A percentile compares a stretch with the other conserved stretches of the same genome.
Evolutionary conservation across 2,797 vertebrate species (phyloP).

Genomic region (Glossophaga mutica): DNA sequence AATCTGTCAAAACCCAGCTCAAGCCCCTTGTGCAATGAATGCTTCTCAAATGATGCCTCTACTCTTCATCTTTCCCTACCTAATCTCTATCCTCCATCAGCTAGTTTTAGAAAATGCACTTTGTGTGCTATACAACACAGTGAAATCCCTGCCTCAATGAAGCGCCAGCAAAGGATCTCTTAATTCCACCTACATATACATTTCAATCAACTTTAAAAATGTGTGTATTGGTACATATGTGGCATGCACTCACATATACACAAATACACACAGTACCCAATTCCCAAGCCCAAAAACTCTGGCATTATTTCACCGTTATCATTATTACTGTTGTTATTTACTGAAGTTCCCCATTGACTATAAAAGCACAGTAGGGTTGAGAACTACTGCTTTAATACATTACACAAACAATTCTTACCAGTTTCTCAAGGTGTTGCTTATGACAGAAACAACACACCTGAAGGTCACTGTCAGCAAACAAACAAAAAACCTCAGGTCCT

Average conservation of each 20-base stretch:
- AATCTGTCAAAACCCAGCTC: not conserved
- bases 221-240: not conserved
- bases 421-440: not conserved
- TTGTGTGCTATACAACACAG: not conserved
- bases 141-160: not conserved
- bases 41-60: not conserved
- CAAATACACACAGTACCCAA: not conserved
- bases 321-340: not conserved
- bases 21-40: not conserved
- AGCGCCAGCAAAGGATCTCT: not conserved
- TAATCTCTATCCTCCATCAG: not conserved
- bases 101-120: not conserved
- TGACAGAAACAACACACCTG: not conserved
- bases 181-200: not conserved
- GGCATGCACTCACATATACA: not conserved
- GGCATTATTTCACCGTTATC: not conserved
- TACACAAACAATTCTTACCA: not conserved
- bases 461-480: not conserved
- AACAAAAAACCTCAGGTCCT: not conserved
- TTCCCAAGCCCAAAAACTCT: not conserved
- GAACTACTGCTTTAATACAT: not conserved
- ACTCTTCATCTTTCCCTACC: not conserved
- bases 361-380: not conserved
- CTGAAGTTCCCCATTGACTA: not conserved
- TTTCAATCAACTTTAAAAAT: not conserved